Evolutionary conservation across 2,113 vertebrate species (phyloP), one percentile per base, ranked within the genome.

Genomic region (Dascyllus trimaculatus): DNA sequence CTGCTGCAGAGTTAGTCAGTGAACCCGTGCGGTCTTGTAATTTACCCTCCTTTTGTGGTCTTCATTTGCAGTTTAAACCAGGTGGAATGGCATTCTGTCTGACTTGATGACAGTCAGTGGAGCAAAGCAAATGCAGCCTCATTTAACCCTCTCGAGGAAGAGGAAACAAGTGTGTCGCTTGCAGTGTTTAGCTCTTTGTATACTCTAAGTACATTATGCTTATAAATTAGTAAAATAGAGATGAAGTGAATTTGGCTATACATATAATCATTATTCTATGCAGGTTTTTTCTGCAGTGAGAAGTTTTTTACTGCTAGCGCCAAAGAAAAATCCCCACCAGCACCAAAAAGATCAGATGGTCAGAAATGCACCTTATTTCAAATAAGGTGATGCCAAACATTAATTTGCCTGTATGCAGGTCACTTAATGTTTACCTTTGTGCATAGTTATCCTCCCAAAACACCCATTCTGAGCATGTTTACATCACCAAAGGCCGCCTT

Each of bases 131-230:
- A 61, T 8, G 29, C 52, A 71, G 72, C 85, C 82, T 86, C 65
- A 63, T 74, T 82, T 87, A 71, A 88, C 81, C 81, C 75, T 78
- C 63, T 46, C 17, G 15, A 72, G 70, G 80, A 72, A 60, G 71
- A 66, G 38, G 43, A 71, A 81, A 82, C 71, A 56, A 80, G 77
- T 11, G 61, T 3, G 45, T 51, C 24, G 49, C 66, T 62, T 78
- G 69, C 45, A 52, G 81, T 76, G 49, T 69, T 73, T 38, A 70
- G 68, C 74, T 72, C 58, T 58, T 29, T 57, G 48, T 26, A 52
- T n/a, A 48, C 57, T 75, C 48, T 13, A 4, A 68, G 49, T 14
- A 7, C 29, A 66, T 26, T 78, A 67, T 32, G 67, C 19, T 21
- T 45, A 19, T 73, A 62, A 80, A 68, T 69, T 49, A 80, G 9